Base-by-base conservation (phyloP, 2,888 invertebrate species). In the Tiliacea aurago region DNA sequence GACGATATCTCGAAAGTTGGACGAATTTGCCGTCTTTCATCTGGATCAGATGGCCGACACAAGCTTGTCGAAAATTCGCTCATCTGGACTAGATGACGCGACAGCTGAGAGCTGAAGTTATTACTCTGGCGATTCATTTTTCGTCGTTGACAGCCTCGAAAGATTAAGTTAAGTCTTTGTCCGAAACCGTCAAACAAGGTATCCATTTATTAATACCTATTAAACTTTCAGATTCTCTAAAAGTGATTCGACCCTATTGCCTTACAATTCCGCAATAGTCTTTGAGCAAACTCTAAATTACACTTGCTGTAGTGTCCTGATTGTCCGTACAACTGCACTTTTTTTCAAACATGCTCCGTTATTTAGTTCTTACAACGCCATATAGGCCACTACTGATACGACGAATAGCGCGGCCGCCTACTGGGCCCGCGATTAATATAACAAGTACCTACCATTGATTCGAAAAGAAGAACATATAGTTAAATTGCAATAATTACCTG, bases 401-500 rank as follows among this genome's bases (percentile, higher is more conserved):
- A 28, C 5, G 9, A 41, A 5, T 18, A 28, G 15, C 18, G 20
- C 13, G 18, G 18, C 6, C 4, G 3, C 11, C 18, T 37, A 11
- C 23, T 18, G 4, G 18, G 11, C 18, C 43, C 11, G 28, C 28
- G 7, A 18, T 45, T 7, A 18, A 45, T 28, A 28, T 20, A 45
- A 45, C 4, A 45, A 62, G 6, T 43, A 43, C 15, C 10, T 61
- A 10, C 6, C 10, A 23, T 61, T 43, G 10, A 18, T 23, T 43
- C 23, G 3, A 23, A 43, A 18, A 61, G 5, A 41, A 15, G 41
- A 49, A 49, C 49, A 49, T 49, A n/a, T 4, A 61, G 13, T 23
- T 37, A 5, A 56, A 41, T 11, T 1, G 2, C 1, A 13, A 56
- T 37, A 23, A 64, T 77, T 86, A 95, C 96, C 93, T 95, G 96